Base-by-base conservation (phyloP, 2,888 invertebrate species). In the Nebria brevicollis region DNA sequence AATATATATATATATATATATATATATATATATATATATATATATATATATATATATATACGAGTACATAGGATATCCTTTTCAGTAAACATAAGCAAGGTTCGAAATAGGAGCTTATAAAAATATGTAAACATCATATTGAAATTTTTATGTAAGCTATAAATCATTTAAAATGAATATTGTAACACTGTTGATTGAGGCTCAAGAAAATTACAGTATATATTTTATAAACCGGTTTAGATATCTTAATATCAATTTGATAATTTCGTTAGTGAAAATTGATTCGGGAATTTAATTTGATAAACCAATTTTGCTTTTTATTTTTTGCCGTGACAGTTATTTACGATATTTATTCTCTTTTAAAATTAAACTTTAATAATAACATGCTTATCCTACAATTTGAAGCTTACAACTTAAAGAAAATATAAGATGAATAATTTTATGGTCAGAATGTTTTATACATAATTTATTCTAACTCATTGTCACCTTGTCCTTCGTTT, bases 131-230 rank as follows among this genome's bases (percentile, higher is more conserved):
- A 54, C 54, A 54, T 54, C 54, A 54, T 54, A 54, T 54, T 54
- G 54, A 54, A 54, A 54, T 54, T 54, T 54, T 8, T 11, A 54
- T 54, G 54, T 54, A 54, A 54, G 54, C 54, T 13, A 54, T 54
- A 54, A 54, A 54, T 54, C 54, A 54, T 11, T 11, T 11, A 54
- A 11, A 54, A 8, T 54, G 54, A 54, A 54, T 54, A 54, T 54
- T 54, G 54, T 54, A 54, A 54, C 54, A 54, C 54, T 54, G 54
- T 54, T 54, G 54, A 54, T 54, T 54, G 54, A 54, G 54, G 54
- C 8, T 54, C 54, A 54, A 54, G 54, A 13, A 54, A 54, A 54
- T 54, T 54, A 54, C 54, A 54, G 54, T 54, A 54, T 54, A 54
- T 54, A 54, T 54, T 54, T 54, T 54, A 54, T 54, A 54, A 54